Percentiles rank a stretch among this genome's conserved stretches.
Conservation (phyloP, 2,888 invertebrate species). For the Catocala fraxini region DNA sequence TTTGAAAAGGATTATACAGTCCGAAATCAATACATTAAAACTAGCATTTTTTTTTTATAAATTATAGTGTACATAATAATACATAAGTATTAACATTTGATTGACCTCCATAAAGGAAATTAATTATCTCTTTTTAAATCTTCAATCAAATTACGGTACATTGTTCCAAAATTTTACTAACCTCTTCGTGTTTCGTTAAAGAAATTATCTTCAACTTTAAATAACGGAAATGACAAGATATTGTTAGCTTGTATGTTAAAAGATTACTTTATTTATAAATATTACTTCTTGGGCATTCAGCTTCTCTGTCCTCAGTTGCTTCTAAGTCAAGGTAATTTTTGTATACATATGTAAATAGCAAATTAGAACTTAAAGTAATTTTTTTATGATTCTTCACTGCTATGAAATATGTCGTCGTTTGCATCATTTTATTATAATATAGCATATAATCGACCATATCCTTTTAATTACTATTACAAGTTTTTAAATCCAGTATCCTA, state of each 20-base stretch:
- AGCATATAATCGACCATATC: too few relatives aligned
- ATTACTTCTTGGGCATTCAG: conserved; percentile 72
- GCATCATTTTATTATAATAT: not conserved
- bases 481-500: too few relatives aligned
- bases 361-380: not conserved
- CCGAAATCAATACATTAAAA: not conserved
- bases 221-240: conserved; percentile 28
- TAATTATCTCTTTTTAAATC: conserved; percentile 58
- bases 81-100: too few relatives aligned
- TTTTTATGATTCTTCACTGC: not conserved
- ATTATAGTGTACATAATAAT: conserved; percentile 13
- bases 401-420: conserved; percentile 9
- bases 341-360: conserved; percentile 2
- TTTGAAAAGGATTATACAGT: not conserved
- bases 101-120: too few relatives aligned
- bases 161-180: conserved; percentile 56
- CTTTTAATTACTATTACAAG: too few relatives aligned
- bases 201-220: conserved; percentile 53
- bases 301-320: conserved; percentile 54
- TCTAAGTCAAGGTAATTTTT: conserved; percentile 56
- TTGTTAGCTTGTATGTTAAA: too few relatives aligned
- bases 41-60: conserved; percentile 14
- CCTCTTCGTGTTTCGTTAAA: conserved; percentile 47
- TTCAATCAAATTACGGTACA: conserved; percentile 66
- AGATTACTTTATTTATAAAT: conserved; percentile 68